Conservation (phyloP, 2,888 invertebrate species). For the Cartodere bifasciata region DNA sequence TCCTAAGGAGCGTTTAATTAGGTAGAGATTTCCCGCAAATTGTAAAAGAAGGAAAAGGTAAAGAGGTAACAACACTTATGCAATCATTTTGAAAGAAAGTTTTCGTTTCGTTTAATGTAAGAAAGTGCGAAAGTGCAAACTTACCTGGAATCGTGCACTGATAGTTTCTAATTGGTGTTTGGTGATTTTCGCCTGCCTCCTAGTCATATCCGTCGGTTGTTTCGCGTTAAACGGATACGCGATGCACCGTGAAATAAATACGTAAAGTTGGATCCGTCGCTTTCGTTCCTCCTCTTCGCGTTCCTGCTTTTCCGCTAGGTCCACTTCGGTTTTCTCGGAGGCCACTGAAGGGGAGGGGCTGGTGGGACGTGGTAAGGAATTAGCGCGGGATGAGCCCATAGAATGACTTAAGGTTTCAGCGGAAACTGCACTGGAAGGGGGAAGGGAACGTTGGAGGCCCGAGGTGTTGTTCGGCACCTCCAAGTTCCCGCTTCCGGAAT, state of each 20-base stretch:
- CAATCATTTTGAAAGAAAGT: conserved; percentile 1
- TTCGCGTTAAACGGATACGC: conserved; percentile 99
- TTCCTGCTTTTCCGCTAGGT: conserved; percentile 84
- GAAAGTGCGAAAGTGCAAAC: conserved; percentile 13
- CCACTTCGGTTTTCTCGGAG: conserved; percentile 77
- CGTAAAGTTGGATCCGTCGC: conserved; percentile 88
- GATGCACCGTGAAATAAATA: conserved; percentile 94
- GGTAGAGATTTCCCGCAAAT: too few species aligned
- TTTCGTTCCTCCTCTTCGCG: conserved; percentile 94
- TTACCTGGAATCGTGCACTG: conserved; percentile 86
- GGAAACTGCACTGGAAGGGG: conserved; percentile 46
- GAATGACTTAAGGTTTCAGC: conserved; percentile 48
- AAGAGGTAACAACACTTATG: not conserved
- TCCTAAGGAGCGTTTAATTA: too few species aligned
- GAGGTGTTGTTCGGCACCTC: conserved; percentile 34
- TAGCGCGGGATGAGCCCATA: conserved; percentile 46
- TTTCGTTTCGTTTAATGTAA: conserved; percentile 6
- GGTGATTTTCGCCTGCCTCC: conserved; percentile 89
- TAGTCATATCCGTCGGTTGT: conserved; percentile 96
- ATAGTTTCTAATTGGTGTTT: conserved; percentile 92
- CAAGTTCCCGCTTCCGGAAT: conserved; percentile 31
- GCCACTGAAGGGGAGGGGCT: conserved; percentile 88
- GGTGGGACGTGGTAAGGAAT: conserved; percentile 62
- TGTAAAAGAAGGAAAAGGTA: too few species aligned
- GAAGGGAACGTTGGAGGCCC: conserved; percentile 38